These are phyloP conservation scores for Hucho hucho DNA, from an alignment of 2,113 vertebrate species.

Conservation along the genomic window DNA sequence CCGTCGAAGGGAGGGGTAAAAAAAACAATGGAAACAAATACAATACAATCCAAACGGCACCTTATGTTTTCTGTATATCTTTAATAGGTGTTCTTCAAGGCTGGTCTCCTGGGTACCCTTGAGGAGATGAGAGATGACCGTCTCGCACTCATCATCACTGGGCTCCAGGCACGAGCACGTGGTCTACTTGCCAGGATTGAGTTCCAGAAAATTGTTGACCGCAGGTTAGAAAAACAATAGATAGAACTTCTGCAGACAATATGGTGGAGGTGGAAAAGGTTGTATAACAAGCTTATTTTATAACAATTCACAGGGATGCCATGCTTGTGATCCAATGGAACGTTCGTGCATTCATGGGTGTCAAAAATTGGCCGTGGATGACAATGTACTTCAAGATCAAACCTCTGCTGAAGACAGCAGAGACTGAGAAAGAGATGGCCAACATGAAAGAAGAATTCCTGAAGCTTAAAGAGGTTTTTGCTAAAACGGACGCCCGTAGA, in stretches of 20 bases:
- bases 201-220: constrained; percentile 83
- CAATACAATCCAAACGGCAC: background rate
- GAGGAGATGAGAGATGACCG: constrained; percentile 82
- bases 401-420: constrained; percentile 76
- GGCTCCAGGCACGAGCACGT: constrained; percentile 76
- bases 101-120: constrained; percentile 61
- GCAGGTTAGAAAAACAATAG: constrained; percentile 35
- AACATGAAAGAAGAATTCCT: constrained; percentile 85
- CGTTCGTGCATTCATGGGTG: constrained; percentile 82
- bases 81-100: constrained; percentile 58
- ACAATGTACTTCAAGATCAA: constrained; percentile 87
- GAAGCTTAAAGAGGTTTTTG: constrained; percentile 79
- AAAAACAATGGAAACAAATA: too few species aligned
- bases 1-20: too few species aligned
- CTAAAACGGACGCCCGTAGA: constrained; percentile 79
- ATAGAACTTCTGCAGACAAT: background rate
- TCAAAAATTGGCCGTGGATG: constrained; percentile 90
- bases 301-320: constrained; percentile 65
- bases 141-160: constrained; percentile 83
- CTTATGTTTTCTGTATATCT: background rate
- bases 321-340: constrained; percentile 83
- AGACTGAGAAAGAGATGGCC: constrained; percentile 83
- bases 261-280: background rate
- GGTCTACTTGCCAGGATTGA: constrained; percentile 83
- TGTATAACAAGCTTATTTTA: background rate